Evolutionary conservation across 2,797 vertebrate genomes (phyloP).

Genomic region (Pantherophis alleghaniensis): DNA sequence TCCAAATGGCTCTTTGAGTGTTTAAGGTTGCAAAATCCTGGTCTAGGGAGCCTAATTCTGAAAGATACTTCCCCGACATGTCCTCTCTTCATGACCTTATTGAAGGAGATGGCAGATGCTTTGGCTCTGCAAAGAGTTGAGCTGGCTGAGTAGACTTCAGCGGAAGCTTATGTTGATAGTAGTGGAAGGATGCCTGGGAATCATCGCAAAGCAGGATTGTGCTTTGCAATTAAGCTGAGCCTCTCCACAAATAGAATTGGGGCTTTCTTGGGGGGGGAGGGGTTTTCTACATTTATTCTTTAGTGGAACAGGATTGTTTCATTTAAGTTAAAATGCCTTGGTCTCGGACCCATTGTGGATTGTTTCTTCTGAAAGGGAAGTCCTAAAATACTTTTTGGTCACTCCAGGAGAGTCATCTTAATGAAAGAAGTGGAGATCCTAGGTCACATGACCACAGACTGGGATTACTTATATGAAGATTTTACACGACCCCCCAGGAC

Average conservation of each 20-base stretch:
- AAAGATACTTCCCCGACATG: accelerated
- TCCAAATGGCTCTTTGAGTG: too few species aligned
- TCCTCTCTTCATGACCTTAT: not conserved
- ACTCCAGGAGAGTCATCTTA: conserved; percentile 83
- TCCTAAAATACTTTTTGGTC: not conserved
- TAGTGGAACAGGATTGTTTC: not conserved
- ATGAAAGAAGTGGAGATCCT: conserved; percentile 92
- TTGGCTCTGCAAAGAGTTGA: not conserved
- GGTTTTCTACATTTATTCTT: not conserved
- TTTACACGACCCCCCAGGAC: conserved; percentile 71
- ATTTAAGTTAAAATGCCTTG: not conserved
- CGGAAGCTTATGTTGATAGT: not conserved
- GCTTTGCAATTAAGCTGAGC: not conserved
- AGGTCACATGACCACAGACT: conserved; percentile 86
- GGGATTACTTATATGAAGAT: conserved; percentile 88
- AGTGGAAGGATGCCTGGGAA: not conserved
- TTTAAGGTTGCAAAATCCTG: too few species aligned
- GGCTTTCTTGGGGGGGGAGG: not conserved
- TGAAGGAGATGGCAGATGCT: not conserved
- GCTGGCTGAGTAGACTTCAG: not conserved
- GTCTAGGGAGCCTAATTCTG: too few species aligned
- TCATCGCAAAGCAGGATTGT: not conserved
- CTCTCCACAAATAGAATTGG: not conserved
- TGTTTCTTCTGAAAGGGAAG: not conserved
- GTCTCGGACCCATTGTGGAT: not conserved